Base-by-base conservation (phyloP, 1,140 invertebrate genomes). In the Caenorhabditis latens region DNA sequence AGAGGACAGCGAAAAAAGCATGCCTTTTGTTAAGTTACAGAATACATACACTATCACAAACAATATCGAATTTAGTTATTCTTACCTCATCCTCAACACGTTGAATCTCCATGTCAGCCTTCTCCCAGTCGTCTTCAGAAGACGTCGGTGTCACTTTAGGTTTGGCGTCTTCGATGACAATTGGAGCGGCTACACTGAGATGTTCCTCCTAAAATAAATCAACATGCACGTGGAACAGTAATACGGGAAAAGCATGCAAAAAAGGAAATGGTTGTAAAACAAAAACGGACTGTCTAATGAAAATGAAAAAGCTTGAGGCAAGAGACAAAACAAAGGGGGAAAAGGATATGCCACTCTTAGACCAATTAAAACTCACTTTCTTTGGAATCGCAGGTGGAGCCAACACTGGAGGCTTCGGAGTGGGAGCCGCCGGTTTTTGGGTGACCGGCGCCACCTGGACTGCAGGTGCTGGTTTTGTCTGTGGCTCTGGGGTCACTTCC, bases 1-100 rank as follows among this genome's bases (percentile, higher is more conserved):
- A 79, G 71, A 79, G 46, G 24, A 79, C n/a, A 79, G 71, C 71
- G 61, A 53, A 53, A 71, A n/a, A 75, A 79, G n/a, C 71, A 79
- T 79, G 71, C 71, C 19, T 21, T 50, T 79, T 50, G 46, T 48
- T 79, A 19, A 50, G n/a, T n/a, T 13, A 79, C n/a, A 53, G 43
- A 50, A 24, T 7, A 46, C 71, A 50, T 13, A 46, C 46, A 79
- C 16, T 79, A 50, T 79, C 2, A 79, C 71, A 53, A 53, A 79
- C 71, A 24, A 79, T 42, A 50, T 24, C n/a, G 21, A 79, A 16
- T 53, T 79, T 13, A 4, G n/a, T 24, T 9, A 32, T 24, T 50
- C 71, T 40, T 79, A 79, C 71, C 71, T 79, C 71, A 53, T 79
- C 71, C 4, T 79, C 71, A 2, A 79, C 71, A 3, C 46, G 71